phyloP scores from a whole-genome alignment of 2,888 invertebrate genomes.

The Arrhopalites spinosus region DNA sequence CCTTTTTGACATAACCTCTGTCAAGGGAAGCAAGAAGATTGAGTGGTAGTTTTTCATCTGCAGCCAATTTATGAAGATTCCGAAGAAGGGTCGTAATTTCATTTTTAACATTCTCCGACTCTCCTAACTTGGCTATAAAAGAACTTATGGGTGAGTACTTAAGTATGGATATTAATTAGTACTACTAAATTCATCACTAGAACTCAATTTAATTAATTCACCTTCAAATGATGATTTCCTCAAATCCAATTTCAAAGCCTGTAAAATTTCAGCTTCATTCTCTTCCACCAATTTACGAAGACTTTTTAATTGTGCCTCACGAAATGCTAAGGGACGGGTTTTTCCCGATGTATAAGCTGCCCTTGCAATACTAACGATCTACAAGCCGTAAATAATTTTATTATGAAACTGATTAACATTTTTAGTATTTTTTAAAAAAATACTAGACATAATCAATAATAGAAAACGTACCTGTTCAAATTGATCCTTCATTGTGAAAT shows the following conservation, averaged over 20 bases:
- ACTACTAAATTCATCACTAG: too few species aligned
- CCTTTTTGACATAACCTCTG: slow-evolving; percentile 22
- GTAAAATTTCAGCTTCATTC: slow-evolving; percentile 71
- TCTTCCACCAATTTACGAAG: slow-evolving; percentile 79
- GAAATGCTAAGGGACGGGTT: slow-evolving; percentile 79
- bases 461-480: too few species aligned
- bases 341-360: slow-evolving; percentile 77
- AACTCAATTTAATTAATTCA: too few species aligned
- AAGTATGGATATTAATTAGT: too few species aligned
- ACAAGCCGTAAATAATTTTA: slow-evolving; percentile 29
- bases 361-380: slow-evolving; percentile 74
- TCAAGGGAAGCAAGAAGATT: slow-evolving; percentile 34
- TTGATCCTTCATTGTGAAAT: too few species aligned
- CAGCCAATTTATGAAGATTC: slow-evolving; percentile 28
- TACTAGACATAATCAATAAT: too few species aligned
- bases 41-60: slow-evolving; percentile 28
- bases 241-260: slow-evolving; percentile 79
- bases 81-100: slow-evolving; percentile 12
- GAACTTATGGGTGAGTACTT: not conserved
- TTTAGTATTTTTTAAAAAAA: too few species aligned
- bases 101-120: slow-evolving; percentile 27
- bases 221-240: slow-evolving; percentile 61
- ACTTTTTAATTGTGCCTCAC: slow-evolving; percentile 77
- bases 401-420: too few species aligned
- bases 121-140: slow-evolving; percentile 32